phyloP scores from a whole-genome alignment of 2,888 invertebrate species.

The Helleia helle region DNA sequence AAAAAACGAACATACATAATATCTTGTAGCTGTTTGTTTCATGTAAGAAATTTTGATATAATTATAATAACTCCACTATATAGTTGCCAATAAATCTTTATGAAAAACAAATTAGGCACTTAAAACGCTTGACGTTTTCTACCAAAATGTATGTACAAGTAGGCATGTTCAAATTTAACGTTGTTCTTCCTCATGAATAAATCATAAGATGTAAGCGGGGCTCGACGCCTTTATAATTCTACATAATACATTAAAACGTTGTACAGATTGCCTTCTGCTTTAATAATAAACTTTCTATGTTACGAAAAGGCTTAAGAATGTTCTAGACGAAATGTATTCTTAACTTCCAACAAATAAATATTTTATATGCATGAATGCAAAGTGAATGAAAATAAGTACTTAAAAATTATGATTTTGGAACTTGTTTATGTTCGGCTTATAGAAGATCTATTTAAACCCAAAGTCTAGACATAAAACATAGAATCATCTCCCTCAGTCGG shows the following conservation, averaged over 20 bases:
- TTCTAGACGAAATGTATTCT: background rate
- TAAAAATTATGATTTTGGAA: no score
- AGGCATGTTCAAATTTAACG: constrained; percentile 66
- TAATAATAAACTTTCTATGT: constrained; percentile 48
- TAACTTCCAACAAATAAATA: no score
- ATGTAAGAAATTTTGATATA: no score
- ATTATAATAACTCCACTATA: constrained; percentile 21
- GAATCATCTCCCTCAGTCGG: no score
- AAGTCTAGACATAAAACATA: no score
- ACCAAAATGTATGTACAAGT: constrained; percentile 46
- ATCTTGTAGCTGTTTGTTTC: no score
- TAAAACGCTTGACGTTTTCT: constrained; percentile 51
- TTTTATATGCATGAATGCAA: no score
- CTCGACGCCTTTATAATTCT: constrained; percentile 68
- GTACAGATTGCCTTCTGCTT: constrained; percentile 69
- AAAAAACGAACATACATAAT: no score
- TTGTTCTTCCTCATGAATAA: constrained; percentile 67
- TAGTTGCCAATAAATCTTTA: constrained; percentile 34
- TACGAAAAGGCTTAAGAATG: constrained; percentile 1
- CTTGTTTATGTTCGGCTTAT: no score
- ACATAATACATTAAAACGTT: constrained; percentile 72
- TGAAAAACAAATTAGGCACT: constrained; percentile 56
- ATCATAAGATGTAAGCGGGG: constrained; percentile 68
- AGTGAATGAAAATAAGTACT: no score
- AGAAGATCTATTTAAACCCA: no score